Evolutionary conservation across 1,140 invertebrate species (phyloP).

Genomic region (Pseudobourletiella spinata): DNA sequence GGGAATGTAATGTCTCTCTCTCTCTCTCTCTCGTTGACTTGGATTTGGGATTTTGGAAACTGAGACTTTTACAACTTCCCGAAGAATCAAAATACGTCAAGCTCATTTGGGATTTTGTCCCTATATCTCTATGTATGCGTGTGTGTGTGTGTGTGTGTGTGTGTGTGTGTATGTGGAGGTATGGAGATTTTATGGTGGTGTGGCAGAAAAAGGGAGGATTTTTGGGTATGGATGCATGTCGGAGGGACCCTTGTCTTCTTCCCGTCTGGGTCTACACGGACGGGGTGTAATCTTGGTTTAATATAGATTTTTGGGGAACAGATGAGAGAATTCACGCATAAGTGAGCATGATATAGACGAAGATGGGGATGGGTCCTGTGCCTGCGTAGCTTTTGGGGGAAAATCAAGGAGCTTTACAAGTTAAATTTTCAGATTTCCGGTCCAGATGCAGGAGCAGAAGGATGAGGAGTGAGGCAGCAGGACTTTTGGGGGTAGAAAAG

Average conservation of each 20-base stretch:
- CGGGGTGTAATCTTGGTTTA: background rate
- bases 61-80: slow-evolving; percentile 3
- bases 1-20: background rate
- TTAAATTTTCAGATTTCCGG: slow-evolving; percentile 35
- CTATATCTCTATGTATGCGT: background rate
- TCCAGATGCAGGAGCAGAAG: slow-evolving; percentile 34
- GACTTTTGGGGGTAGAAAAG: too few species aligned
- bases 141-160: background rate
- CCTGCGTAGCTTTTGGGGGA: slow-evolving; percentile 21
- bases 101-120: background rate
- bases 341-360: background rate
- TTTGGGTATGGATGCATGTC: background rate
- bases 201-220: background rate
- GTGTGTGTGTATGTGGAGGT: background rate
- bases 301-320: background rate
- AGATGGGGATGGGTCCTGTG: background rate
- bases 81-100: background rate
- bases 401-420: slow-evolving; percentile 31
- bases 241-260: background rate
- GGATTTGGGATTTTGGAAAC: background rate
- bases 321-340: background rate
- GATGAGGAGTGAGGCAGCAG: too few species aligned
- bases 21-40: background rate
- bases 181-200: background rate
- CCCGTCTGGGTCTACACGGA: background rate